These are phyloP conservation scores for Otocyon megalotis DNA, from an alignment of 2,113 vertebrate genomes.

Conservation along the genomic window DNA sequence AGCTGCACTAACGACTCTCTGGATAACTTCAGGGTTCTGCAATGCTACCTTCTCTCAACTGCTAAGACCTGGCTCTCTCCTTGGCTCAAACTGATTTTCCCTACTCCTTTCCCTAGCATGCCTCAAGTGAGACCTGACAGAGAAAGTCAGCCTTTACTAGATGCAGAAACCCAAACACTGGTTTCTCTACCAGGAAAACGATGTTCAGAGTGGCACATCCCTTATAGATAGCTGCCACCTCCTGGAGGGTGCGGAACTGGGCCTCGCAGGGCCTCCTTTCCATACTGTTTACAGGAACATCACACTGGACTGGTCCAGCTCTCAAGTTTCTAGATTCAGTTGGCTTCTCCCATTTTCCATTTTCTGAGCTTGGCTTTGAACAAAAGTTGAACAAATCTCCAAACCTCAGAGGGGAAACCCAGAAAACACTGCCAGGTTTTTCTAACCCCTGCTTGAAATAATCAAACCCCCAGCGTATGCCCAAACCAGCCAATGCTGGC, in stretches of 20 bases:
- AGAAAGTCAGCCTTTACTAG: not conserved
- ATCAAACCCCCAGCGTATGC: conserved; percentile 73
- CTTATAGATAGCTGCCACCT: not conserved
- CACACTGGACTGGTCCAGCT: not conserved
- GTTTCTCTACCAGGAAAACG: not conserved
- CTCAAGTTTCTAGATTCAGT: conserved; percentile 2
- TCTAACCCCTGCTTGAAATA: conserved; percentile 77
- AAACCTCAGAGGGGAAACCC: conserved; percentile 74
- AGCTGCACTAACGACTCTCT: not conserved
- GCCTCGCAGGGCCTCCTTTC: not conserved
- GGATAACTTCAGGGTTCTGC: not conserved
- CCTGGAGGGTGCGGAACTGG: not conserved
- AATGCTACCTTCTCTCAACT: not conserved
- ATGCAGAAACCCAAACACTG: not conserved
- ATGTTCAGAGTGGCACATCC: not conserved
- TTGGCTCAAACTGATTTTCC: not conserved
- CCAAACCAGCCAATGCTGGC: conserved; percentile 63
- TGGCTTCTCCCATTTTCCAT: conserved; percentile 63
- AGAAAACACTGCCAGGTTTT: conserved; percentile 79
- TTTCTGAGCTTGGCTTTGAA: conserved; percentile 75
- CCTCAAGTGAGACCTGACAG: not conserved
- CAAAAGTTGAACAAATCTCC: conserved; percentile 75
- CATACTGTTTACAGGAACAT: not conserved
- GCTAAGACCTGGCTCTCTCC: not conserved
- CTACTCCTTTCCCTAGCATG: not conserved